These are phyloP conservation scores for Pterophyllum scalare DNA, from an alignment of 2,113 vertebrate genomes.

Conservation along the genomic window DNA sequence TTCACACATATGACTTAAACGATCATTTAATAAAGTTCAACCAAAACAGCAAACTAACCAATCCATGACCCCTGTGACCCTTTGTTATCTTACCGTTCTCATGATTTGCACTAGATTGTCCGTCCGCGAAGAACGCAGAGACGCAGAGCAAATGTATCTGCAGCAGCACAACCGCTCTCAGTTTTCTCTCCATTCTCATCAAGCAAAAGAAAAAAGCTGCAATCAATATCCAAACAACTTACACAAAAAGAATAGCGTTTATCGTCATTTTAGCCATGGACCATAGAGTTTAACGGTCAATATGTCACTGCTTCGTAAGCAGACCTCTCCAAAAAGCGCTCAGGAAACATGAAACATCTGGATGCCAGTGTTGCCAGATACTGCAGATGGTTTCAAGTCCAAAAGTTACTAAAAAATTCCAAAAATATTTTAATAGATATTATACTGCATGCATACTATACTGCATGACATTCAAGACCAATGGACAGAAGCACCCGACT, in stretches of 20 bases:
- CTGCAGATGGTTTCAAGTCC: not conserved
- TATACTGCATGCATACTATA: not conserved
- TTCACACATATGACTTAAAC: not conserved
- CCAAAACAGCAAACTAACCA: not conserved
- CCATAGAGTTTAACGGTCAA: not conserved
- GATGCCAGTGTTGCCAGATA: conserved; percentile 44
- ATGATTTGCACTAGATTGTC: conserved; percentile 27
- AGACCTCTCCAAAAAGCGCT: conserved; percentile 43
- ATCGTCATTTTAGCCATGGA: not conserved
- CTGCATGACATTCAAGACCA: not conserved
- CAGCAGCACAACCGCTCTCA: conserved; percentile 52
- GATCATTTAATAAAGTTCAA: not conserved
- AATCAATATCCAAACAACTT: not conserved
- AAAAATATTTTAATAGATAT: not conserved
- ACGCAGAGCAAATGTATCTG: conserved; percentile 61
- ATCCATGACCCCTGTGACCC: not conserved
- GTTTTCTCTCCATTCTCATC: conserved; percentile 65
- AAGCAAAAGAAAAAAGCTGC: not conserved
- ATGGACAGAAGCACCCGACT: not conserved
- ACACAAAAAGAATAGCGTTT: not conserved
- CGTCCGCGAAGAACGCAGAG: conserved; percentile 41
- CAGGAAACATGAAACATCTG: conserved; percentile 79
- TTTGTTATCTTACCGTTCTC: conserved; percentile 65
- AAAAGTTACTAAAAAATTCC: not conserved
- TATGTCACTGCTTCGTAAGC: conserved; percentile 4